These are phyloP conservation scores for Pangasius macronema DNA, from an alignment of 2,797 vertebrate species.

Conservation along the genomic window DNA sequence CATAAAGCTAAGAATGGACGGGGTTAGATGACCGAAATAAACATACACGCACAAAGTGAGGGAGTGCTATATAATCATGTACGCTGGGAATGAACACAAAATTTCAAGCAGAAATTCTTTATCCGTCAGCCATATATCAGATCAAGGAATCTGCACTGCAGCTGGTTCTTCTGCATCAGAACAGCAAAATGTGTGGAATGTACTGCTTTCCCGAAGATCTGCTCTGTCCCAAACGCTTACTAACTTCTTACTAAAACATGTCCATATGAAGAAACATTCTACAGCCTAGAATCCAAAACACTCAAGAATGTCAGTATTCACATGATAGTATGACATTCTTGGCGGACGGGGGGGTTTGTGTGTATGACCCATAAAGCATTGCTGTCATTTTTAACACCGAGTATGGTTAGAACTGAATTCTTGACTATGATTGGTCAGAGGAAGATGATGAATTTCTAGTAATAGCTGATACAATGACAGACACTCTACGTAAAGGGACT, in stretches of 20 bases:
- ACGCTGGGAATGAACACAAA: neutral
- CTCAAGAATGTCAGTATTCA: neutral
- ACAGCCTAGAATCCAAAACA: neutral
- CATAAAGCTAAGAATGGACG: neutral
- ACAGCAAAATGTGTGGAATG: neutral
- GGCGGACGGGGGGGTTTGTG: neutral
- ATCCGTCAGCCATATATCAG: neutral
- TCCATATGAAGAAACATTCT: neutral
- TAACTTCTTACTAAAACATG: neutral
- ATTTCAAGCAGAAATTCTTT: neutral
- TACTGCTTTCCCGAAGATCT: neutral
- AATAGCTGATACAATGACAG: neutral
- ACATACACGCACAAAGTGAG: neutral
- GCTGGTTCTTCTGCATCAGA: neutral
- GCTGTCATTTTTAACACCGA: neutral
- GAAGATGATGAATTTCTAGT: neutral
- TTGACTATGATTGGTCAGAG: neutral
- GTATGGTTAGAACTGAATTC: neutral
- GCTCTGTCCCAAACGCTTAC: neutral
- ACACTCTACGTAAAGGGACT: no score
- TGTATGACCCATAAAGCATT: neutral
- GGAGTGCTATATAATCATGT: neutral
- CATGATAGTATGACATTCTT: neutral
- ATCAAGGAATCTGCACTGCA: neutral
- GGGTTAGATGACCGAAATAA: neutral